These are phyloP conservation scores for Hydrozoanthus tunicans DNA, from an alignment of 64 coral and sea anemone genomes.

Conservation along the genomic window DNA sequence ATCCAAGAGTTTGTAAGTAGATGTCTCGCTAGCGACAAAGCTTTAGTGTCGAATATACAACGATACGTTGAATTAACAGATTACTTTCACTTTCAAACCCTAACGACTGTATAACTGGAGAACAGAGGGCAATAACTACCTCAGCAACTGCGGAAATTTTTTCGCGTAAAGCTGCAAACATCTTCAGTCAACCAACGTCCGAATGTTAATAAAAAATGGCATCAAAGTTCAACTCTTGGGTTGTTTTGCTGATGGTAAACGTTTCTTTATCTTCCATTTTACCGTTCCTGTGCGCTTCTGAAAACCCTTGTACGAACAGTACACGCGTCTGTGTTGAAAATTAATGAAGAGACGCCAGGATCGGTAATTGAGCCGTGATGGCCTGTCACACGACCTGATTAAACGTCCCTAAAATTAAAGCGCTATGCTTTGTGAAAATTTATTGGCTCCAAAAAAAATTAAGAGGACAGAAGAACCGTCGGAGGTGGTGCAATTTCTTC, in stretches of 20 bases:
- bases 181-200: slow-evolving; percentile 5
- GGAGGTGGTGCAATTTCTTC: neutral
- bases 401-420: slow-evolving; percentile 9
- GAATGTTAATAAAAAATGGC: neutral
- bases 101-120: no score
- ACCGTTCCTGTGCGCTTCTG: neutral
- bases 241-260: neutral
- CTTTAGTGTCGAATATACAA: no score
- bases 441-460: slow-evolving; percentile 1
- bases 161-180: slow-evolving; percentile 77
- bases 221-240: neutral
- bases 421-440: neutral
- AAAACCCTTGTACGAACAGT: neutral
- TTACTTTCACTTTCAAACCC: no score
- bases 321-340: neutral
- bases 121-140: slow-evolving; percentile 34
- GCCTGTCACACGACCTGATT: neutral
- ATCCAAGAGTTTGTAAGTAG: no score
- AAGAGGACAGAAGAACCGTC: neutral
- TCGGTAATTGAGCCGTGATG: neutral
- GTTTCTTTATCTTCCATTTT: neutral
- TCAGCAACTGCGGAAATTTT: slow-evolving; percentile 63
- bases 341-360: neutral
- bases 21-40: no score
- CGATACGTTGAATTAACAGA: no score